Percentiles rank a stretch among this genome's conserved stretches.
phyloP scores from a whole-genome alignment of 1,140 invertebrate species.

The Tetramorium simillimum region DNA sequence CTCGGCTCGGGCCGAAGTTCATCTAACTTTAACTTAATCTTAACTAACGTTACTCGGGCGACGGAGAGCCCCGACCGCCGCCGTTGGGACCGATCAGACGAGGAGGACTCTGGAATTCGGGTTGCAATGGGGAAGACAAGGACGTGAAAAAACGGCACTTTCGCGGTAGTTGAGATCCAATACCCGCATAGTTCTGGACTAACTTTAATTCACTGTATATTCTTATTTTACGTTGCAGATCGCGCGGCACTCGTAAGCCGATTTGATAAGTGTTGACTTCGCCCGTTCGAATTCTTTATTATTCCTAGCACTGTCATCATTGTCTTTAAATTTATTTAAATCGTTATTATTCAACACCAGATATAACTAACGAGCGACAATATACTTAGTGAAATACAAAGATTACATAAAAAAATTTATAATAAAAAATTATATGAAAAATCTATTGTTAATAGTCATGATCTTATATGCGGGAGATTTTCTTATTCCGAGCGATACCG shows the following conservation, averaged over 20 bases:
- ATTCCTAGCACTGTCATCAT: background rate
- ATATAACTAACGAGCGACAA: background rate
- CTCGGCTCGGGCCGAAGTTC: constrained; percentile 57
- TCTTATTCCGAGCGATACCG: constrained; percentile 38
- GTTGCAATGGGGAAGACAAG: constrained; percentile 52
- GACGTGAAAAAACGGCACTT: constrained; percentile 58
- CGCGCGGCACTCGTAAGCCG: background rate
- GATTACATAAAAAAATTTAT: background rate
- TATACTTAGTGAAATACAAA: background rate
- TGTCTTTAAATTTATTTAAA: background rate
- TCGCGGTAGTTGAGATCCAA: constrained; percentile 65
- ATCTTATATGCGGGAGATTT: background rate
- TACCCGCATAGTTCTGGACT: constrained; percentile 71
- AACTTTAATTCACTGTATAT: constrained; percentile 63
- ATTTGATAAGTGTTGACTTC: background rate
- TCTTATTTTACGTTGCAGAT: constrained; percentile 47
- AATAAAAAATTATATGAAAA: background rate
- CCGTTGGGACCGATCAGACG: constrained; percentile 64
- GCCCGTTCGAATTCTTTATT: background rate
- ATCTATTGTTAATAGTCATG: background rate
- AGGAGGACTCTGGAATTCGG: constrained; percentile 33
- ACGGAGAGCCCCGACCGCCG: constrained; percentile 33
- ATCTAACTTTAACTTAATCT: constrained; percentile 75
- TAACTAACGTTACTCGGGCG: constrained; percentile 68
- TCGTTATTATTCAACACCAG: background rate